A percentile compares a stretch with the other conserved stretches of the same genome.
Conservation (phyloP, 1,140 invertebrate species). For the Frieseomelitta varia region DNA sequence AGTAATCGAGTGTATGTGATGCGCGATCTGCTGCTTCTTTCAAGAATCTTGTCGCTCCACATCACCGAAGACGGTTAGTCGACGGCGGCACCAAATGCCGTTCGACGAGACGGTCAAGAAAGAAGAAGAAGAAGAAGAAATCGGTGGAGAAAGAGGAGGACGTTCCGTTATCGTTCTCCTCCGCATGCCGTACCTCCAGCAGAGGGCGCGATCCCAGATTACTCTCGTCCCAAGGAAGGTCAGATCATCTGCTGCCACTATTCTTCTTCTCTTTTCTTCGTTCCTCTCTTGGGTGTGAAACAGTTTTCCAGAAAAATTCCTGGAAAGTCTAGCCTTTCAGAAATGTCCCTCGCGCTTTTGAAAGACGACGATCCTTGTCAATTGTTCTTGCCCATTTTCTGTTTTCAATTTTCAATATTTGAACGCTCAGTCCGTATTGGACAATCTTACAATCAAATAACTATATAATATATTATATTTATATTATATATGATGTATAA, state of each 20-base stretch:
- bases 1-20: neutral
- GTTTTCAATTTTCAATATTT: no score
- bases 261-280: neutral
- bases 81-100: constrained; percentile 35
- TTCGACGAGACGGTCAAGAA: constrained; percentile 30
- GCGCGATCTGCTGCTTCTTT: neutral
- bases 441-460: no score
- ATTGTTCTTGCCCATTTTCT: no score
- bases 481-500: no score
- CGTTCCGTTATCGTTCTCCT: constrained; percentile 74
- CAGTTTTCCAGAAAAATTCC: neutral
- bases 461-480: no score
- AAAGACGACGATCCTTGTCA: fast-evolving
- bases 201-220: constrained; percentile 77
- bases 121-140: constrained; percentile 47
- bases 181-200: constrained; percentile 75
- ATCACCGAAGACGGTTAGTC: constrained; percentile 58
- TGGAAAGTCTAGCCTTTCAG: no score
- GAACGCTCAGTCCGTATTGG: no score
- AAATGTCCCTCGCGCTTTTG: no score
- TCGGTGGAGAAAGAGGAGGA: constrained; percentile 63
- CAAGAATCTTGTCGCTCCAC: constrained; percentile 35
- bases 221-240: constrained; percentile 71
- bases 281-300: neutral
- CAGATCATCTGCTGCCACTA: constrained; percentile 71